phyloP scores from a whole-genome alignment of 1,140 invertebrate species.

The Drosophila murphyi region DNA sequence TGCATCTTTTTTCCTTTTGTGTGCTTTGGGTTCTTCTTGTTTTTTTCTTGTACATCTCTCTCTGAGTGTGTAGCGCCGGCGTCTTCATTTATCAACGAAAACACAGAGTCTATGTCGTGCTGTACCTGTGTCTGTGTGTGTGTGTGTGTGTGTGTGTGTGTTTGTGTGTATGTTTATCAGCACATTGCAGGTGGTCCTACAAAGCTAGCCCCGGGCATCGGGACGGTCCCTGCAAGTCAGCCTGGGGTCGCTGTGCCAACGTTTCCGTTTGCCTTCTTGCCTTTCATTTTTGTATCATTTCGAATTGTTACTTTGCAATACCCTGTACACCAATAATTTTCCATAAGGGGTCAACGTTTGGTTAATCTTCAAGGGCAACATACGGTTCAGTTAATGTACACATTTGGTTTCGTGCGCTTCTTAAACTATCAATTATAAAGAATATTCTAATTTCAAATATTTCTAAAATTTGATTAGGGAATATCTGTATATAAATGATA shows the following conservation, averaged over 20 bases:
- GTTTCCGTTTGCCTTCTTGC: constrained; percentile 66
- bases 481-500: too few species aligned
- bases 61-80: constrained; percentile 65
- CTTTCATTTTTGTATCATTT: constrained; percentile 38
- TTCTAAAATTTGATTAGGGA: too few species aligned
- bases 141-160: constrained; percentile 7
- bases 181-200: constrained; percentile 79
- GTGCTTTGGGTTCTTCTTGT: neutral
- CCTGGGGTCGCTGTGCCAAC: constrained; percentile 55
- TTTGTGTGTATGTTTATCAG: constrained; percentile 72
- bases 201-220: constrained; percentile 36
- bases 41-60: constrained; percentile 12
- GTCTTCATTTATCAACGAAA: constrained; percentile 72
- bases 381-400: too few species aligned
- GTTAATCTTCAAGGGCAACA: neutral
- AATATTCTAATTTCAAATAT: too few species aligned
- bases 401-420: too few species aligned
- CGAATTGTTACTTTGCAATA: constrained; percentile 34
- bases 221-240: constrained; percentile 53
- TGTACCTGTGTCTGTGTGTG: too few species aligned
- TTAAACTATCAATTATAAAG: too few species aligned
- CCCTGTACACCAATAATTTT: neutral
- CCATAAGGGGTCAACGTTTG: neutral
- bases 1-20: constrained; percentile 7
- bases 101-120: constrained; percentile 18